A percentile compares a stretch with the other conserved stretches of the same genome.
These are phyloP conservation scores for Scelioninae gen. 1 DNA, from an alignment of 2,888 invertebrate species.

Conservation along the genomic window DNA sequence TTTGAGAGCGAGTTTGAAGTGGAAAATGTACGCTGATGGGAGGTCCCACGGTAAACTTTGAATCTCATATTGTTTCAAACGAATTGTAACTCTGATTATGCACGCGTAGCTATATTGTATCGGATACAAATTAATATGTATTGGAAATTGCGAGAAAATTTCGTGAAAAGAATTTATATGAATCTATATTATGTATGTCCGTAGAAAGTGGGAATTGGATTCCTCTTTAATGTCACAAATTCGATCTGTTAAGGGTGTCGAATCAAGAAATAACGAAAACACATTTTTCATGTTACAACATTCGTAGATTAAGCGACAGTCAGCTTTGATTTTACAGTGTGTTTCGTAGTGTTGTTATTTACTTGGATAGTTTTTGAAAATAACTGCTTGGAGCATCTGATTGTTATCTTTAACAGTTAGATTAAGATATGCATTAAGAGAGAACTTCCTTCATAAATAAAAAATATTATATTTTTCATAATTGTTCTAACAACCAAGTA, in stretches of 20 bases:
- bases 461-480: not conserved
- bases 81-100: constrained; percentile 41
- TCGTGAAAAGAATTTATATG: not conserved
- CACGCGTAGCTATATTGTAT: constrained; percentile 48
- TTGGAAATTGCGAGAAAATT: constrained; percentile 3
- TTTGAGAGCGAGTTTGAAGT: not conserved
- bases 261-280: not conserved
- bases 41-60: constrained; percentile 7
- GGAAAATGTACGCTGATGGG: not conserved
- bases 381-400: constrained; percentile 60
- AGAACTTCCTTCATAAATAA: not conserved
- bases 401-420: constrained; percentile 50
- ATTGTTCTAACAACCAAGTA: not conserved
- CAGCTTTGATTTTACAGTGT: constrained; percentile 41
- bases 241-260: constrained; percentile 54
- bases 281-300: constrained; percentile 13
- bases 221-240: constrained; percentile 6
- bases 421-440: constrained; percentile 14
- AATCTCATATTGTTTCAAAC: constrained; percentile 18
- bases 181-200: not conserved
- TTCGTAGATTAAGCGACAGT: constrained; percentile 47
- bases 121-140: constrained; percentile 13
- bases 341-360: constrained; percentile 57
- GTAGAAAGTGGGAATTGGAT: not conserved
- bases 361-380: constrained; percentile 47